A percentile compares a stretch with the other conserved stretches of the same genome.
Conservation (phyloP, 2,888 invertebrate genomes). For the Leptura quadrifasciata region DNA sequence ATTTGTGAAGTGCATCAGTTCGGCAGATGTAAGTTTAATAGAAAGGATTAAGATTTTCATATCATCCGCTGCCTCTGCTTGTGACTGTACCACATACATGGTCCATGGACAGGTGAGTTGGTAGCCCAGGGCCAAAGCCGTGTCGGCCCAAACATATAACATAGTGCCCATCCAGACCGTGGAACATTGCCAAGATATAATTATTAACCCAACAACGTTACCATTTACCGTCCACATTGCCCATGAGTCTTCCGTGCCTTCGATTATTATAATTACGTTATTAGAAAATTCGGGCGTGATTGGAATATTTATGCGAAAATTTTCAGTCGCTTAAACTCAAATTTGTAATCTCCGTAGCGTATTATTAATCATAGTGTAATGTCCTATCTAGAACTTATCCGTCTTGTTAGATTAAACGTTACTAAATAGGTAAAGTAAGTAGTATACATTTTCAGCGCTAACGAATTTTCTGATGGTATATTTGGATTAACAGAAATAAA, state of each 20-base stretch:
- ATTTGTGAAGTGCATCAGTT: neutral
- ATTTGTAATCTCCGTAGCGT: neutral
- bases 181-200: slow-evolving; percentile 41
- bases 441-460: no score
- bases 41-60: neutral
- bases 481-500: no score
- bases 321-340: neutral
- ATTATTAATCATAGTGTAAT: neutral
- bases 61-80: slow-evolving; percentile 9
- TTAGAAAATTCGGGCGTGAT: slow-evolving; percentile 46
- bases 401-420: no score
- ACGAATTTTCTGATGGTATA: no score
- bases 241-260: slow-evolving; percentile 33
- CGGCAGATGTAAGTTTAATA: neutral
- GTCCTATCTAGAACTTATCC: neutral
- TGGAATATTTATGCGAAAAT: slow-evolving; percentile 29
- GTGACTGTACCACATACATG: slow-evolving; percentile 30
- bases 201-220: slow-evolving; percentile 43
- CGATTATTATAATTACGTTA: slow-evolving; percentile 53
- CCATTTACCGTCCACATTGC: slow-evolving; percentile 33
- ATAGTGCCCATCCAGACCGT: slow-evolving; percentile 36
- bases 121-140: slow-evolving; percentile 48
- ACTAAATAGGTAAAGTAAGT: no score
- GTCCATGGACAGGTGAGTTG: slow-evolving; percentile 48
- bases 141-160: slow-evolving; percentile 45